phyloP scores from a whole-genome alignment of 1,140 invertebrate genomes.

The Panulirus ornatus region DNA sequence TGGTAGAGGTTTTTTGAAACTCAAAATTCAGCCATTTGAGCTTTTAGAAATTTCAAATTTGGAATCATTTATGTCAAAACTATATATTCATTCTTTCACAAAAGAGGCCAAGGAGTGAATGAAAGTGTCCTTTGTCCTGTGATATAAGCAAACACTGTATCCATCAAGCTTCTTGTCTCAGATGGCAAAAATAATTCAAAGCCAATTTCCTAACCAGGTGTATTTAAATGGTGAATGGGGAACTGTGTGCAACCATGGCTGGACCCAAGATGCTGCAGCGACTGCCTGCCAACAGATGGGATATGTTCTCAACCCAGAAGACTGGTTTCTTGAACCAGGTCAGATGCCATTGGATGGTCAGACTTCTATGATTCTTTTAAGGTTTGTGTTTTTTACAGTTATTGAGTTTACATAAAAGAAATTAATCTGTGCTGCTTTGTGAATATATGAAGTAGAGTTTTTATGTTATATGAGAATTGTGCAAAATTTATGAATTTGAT shows the following conservation, averaged over 20 bases:
- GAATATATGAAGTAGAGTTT: background rate
- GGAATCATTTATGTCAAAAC: no score
- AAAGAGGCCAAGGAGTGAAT: no score
- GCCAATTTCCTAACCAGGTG: constrained; percentile 82
- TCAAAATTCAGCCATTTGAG: no score
- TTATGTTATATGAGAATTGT: background rate
- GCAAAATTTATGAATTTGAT: constrained; percentile 9
- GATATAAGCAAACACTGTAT: no score
- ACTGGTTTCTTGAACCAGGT: constrained; percentile 90
- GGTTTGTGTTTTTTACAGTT: constrained; percentile 75
- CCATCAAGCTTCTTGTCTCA: no score
- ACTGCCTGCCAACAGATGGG: constrained; percentile 97
- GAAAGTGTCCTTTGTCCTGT: no score
- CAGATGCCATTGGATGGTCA: constrained; percentile 89
- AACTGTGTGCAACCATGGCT: constrained; percentile 97
- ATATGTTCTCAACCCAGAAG: constrained; percentile 92
- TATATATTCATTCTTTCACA: no score
- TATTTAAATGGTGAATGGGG: constrained; percentile 93
- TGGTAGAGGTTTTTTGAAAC: no score
- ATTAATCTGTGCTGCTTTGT: background rate
- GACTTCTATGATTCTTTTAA: constrained; percentile 87
- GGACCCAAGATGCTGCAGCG: constrained; percentile 94
- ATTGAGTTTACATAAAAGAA: no score
- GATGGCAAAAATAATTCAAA: no score
- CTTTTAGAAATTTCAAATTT: no score